Percentiles rank a stretch among this genome's conserved stretches.
These are phyloP conservation scores for Tetragonula clypearis DNA, from an alignment of 1,140 invertebrate species.

Conservation along the genomic window DNA sequence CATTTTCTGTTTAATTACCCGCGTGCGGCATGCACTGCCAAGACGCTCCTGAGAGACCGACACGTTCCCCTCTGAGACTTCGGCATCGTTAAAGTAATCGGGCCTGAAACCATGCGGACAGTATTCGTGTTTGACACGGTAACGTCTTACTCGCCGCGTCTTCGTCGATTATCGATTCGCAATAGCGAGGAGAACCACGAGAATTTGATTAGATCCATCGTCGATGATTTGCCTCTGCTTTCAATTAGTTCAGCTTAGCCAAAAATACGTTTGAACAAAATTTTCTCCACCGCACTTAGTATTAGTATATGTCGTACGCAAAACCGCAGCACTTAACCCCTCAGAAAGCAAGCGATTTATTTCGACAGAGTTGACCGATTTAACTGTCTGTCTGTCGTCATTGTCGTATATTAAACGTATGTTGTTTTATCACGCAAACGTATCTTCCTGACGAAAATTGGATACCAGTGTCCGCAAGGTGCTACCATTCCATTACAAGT, in stretches of 20 bases:
- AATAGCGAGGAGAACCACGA: constrained; percentile 5
- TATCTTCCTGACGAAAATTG: neutral
- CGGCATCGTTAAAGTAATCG: constrained; percentile 57
- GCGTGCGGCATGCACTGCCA: constrained; percentile 58
- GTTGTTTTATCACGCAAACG: neutral
- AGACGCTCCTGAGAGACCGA: constrained; percentile 39
- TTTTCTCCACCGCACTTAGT: neutral
- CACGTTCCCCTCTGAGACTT: constrained; percentile 29
- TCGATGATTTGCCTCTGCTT: neutral
- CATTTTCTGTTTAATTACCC: constrained; percentile 74
- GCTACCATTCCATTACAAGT: constrained; percentile 27
- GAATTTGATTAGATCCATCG: neutral
- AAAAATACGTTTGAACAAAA: neutral
- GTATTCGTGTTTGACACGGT: constrained; percentile 49
- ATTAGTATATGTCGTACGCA: neutral
- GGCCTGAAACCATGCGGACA: constrained; percentile 29
- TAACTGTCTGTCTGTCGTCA: neutral
- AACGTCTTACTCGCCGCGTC: constrained; percentile 53
- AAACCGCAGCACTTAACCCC: neutral
- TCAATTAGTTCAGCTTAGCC: no score
- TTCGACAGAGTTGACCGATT: neutral
- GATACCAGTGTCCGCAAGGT: no score
- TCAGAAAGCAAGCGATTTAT: neutral
- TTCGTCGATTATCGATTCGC: constrained; percentile 39
- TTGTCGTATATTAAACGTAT: neutral